Conservation (phyloP, 2,113 vertebrate genomes). For the Diphyllodes magnificus region DNA sequence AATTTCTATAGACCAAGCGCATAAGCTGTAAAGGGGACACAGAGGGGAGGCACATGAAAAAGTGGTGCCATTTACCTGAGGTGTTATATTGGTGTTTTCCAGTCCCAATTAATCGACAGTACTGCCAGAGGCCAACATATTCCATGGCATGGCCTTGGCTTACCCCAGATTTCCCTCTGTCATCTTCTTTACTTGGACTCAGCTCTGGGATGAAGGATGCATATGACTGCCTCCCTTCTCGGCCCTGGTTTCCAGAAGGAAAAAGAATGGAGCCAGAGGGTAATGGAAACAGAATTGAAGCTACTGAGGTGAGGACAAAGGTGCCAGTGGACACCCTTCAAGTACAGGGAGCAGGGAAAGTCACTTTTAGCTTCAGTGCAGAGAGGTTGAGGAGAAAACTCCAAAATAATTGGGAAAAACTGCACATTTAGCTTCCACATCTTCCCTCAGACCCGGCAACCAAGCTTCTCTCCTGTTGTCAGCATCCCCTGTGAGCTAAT, state of each 20-base stretch:
- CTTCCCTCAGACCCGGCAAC: not conserved
- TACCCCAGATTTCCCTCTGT: not conserved
- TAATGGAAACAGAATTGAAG: not conserved
- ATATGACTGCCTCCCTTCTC: not conserved
- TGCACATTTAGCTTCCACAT: fast-evolving
- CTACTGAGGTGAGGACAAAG: not conserved
- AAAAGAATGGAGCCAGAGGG: not conserved
- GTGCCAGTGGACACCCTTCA: not conserved
- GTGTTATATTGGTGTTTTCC: not conserved
- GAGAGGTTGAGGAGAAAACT: not conserved
- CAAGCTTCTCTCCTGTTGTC: not conserved
- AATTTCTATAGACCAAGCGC: not conserved
- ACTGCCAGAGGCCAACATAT: not conserved
- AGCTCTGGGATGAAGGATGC: not conserved
- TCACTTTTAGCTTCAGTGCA: not conserved
- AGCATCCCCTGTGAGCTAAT: not conserved
- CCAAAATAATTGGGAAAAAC: not conserved
- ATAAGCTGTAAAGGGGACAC: not conserved
- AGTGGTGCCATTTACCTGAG: not conserved
- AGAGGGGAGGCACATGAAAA: not conserved
- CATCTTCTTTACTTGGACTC: not conserved
- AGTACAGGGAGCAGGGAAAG: not conserved
- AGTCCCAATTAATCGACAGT: not conserved
- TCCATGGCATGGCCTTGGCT: not conserved
- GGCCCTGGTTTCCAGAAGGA: not conserved